phyloP scores from a whole-genome alignment of 2,888 invertebrate species.

The Polydrusus tereticollis region DNA sequence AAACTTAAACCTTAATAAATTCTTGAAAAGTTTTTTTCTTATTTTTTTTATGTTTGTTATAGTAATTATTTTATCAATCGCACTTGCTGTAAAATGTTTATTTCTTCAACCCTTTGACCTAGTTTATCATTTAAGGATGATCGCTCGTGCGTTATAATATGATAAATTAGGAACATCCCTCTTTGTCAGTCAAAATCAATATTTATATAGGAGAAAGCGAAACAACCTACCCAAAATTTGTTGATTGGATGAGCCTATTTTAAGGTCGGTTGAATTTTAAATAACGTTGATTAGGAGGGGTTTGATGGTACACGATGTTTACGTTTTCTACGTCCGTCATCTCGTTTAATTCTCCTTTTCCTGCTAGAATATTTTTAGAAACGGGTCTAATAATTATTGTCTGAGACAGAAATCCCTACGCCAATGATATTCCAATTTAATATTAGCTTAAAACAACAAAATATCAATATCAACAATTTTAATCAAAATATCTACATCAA shows the following conservation, averaged over 20 bases:
- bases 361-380: not conserved
- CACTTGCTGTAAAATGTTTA: not conserved
- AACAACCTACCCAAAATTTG: slow-evolving; percentile 5
- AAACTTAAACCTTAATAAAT: too few relatives aligned
- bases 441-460: too few relatives aligned
- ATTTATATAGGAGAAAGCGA: slow-evolving; percentile 10
- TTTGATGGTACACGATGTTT: not conserved
- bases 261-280: not conserved
- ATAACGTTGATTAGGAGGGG: not conserved
- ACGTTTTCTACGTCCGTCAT: not conserved
- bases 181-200: slow-evolving; percentile 15
- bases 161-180: slow-evolving; percentile 16
- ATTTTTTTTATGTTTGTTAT: not conserved
- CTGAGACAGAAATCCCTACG: too few relatives aligned
- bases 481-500: too few relatives aligned
- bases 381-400: too few relatives aligned
- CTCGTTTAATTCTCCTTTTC: not conserved
- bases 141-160: slow-evolving; percentile 13
- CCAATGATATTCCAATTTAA: too few relatives aligned
- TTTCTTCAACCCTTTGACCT: slow-evolving; percentile 11
- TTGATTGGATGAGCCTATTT: slow-evolving; percentile 10
- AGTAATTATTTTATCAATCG: not conserved
- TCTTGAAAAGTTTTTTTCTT: not conserved
- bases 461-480: too few relatives aligned
- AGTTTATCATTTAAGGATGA: slow-evolving; percentile 14